A percentile compares a stretch with the other conserved stretches of the same genome.
These are phyloP conservation scores for Phasia obesa DNA, from an alignment of 2,888 invertebrate genomes.

Conservation along the genomic window DNA sequence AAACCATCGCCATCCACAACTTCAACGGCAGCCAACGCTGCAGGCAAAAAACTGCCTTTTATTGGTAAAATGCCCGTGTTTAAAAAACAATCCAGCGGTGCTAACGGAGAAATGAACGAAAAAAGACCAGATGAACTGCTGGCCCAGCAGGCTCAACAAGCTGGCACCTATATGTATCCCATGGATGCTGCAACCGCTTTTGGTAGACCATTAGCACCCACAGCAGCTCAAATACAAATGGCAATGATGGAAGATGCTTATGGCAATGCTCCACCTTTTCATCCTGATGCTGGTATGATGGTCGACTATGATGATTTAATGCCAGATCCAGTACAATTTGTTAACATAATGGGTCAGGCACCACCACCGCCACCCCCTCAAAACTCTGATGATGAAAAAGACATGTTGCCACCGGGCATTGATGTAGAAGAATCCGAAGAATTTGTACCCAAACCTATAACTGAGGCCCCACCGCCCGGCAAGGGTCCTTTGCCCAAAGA, in stretches of 20 bases:
- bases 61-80: constrained; percentile 93
- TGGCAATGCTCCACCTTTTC: constrained; percentile 81
- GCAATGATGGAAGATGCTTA: constrained; percentile 80
- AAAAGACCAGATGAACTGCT: constrained; percentile 51
- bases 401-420: constrained; percentile 81
- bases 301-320: constrained; percentile 82
- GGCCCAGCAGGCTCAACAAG: constrained; percentile 16
- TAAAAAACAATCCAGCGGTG: constrained; percentile 82
- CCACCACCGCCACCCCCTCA: constrained; percentile 81
- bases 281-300: constrained; percentile 81
- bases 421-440: constrained; percentile 82
- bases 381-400: constrained; percentile 76
- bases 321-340: constrained; percentile 83
- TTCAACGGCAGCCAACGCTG: constrained; percentile 35
- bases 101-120: constrained; percentile 63
- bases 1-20: constrained; percentile 74
- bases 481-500: constrained; percentile 84
- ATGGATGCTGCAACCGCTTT: constrained; percentile 36
- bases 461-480: constrained; percentile 81
- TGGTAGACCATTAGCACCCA: constrained; percentile 73
- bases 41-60: constrained; percentile 89
- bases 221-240: constrained; percentile 80
- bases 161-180: constrained; percentile 53
- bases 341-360: constrained; percentile 81
- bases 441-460: constrained; percentile 82